phyloP scores from a whole-genome alignment of 2,888 invertebrate species.

The Globia sparganii region DNA sequence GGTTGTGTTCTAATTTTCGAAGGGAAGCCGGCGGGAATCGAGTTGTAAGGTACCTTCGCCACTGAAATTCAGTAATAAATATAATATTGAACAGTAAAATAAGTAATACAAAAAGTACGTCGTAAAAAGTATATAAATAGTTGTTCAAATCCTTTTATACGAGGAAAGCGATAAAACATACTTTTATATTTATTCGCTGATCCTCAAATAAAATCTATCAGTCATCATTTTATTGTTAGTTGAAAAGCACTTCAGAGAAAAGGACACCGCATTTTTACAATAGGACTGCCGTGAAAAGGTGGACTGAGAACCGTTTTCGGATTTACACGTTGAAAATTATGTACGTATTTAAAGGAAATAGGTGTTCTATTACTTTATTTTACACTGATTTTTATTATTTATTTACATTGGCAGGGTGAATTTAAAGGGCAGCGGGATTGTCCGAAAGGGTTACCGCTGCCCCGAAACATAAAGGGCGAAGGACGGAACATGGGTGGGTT shows the following conservation, averaged over 20 bases:
- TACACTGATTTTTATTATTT: too few species aligned
- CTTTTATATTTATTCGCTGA: constrained; percentile 44
- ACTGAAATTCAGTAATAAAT: background rate
- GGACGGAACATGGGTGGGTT: too few species aligned
- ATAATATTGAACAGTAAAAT: background rate
- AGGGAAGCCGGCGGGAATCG: too few species aligned
- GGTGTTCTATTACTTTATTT: background rate
- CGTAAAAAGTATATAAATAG: constrained; percentile 53
- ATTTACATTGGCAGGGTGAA: too few species aligned
- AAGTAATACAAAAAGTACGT: constrained; percentile 10
- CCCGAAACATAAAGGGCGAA: too few species aligned
- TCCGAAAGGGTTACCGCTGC: too few species aligned
- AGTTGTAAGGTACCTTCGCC: too few species aligned
- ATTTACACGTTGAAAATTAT: background rate
- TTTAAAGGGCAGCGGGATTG: too few species aligned
- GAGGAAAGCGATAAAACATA: constrained; percentile 46
- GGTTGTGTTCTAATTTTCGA: too few species aligned
- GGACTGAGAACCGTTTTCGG: background rate
- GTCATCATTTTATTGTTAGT: constrained; percentile 23
- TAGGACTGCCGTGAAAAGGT: too few species aligned
- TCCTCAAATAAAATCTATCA: constrained; percentile 35
- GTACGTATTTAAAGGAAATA: background rate
- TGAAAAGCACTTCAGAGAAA: background rate
- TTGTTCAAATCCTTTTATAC: constrained; percentile 36
- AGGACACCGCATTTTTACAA: background rate